Conservation (phyloP, 2,113 vertebrate genomes). For the Melanostigma gelatinosum region DNA sequence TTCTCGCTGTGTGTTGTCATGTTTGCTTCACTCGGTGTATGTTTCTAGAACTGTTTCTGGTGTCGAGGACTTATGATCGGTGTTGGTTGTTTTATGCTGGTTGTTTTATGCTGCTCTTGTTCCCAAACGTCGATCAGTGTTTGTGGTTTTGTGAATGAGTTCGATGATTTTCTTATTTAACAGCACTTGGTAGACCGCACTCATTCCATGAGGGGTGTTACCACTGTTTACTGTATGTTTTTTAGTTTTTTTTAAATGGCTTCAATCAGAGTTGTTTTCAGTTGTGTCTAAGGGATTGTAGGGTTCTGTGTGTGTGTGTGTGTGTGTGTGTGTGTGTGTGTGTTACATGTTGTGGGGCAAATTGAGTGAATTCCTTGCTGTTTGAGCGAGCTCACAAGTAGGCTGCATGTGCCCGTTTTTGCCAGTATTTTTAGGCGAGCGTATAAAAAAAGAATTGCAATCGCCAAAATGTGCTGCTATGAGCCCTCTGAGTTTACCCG, state of each 20-base stretch:
- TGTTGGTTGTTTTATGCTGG: neutral
- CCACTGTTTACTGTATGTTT: neutral
- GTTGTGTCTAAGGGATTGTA: neutral
- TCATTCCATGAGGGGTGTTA: conserved; percentile 21
- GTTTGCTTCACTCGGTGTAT: neutral
- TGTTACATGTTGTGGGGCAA: conserved; percentile 6
- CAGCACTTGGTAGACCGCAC: neutral
- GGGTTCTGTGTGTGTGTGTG: neutral
- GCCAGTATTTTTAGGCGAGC: neutral
- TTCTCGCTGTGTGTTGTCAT: neutral
- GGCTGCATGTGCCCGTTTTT: neutral
- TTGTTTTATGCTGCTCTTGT: neutral
- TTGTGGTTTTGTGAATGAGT: conserved; percentile 37
- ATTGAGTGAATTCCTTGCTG: conserved; percentile 11
- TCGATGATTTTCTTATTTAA: conserved; percentile 20
- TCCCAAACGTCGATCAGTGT: neutral
- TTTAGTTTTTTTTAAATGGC: too few species aligned
- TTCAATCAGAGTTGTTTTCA: conserved; percentile 13
- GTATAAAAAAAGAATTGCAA: neutral
- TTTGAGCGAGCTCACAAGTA: conserved; percentile 10
- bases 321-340: neutral
- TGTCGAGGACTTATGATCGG: neutral
- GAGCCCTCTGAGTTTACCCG: conserved; percentile 6
- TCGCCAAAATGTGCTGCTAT: neutral
- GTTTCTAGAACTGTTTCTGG: neutral